Evolutionary conservation across 2,888 invertebrate species (phyloP).

Genomic region (Aspidiotus destructor): DNA sequence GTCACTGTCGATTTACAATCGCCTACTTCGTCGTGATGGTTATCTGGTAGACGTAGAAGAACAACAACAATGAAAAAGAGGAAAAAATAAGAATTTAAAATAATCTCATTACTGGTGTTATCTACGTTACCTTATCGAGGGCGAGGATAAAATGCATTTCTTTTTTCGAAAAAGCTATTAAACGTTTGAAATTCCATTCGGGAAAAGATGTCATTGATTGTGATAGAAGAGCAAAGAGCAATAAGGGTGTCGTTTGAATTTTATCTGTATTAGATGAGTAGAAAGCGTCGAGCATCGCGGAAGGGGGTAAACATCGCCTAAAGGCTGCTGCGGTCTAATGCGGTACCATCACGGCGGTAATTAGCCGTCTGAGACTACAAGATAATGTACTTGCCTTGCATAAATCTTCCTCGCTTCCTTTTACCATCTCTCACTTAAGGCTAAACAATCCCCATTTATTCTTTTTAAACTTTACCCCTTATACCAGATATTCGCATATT

Average conservation of each 20-base stretch:
- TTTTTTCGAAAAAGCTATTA: conserved; percentile 31
- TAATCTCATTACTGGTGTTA: conserved; percentile 22
- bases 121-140: conserved; percentile 15
- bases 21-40: conserved; percentile 7
- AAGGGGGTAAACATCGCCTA: conserved; percentile 19
- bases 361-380: conserved; percentile 50
- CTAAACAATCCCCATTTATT: conserved; percentile 33
- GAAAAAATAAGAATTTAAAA: conserved; percentile 4
- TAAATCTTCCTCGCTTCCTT: conserved; percentile 43
- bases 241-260: conserved; percentile 33
- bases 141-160: conserved; percentile 26
- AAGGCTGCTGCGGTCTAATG: conserved; percentile 33
- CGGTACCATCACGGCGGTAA: conserved; percentile 41
- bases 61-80: background rate
- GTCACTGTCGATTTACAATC: no score
- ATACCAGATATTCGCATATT: conserved; percentile 31
- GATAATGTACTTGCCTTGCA: conserved; percentile 49
- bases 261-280: conserved; percentile 24
- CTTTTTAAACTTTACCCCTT: conserved; percentile 32
- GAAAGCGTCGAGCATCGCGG: conserved; percentile 1
- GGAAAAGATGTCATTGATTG: conserved; percentile 31
- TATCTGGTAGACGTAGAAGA: conserved; percentile 3
- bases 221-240: conserved; percentile 33
- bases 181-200: conserved; percentile 28
- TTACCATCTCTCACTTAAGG: conserved; percentile 30